A percentile compares a stretch with the other conserved stretches of the same genome.
These are phyloP conservation scores for Blastobasis adustella DNA, from an alignment of 2,888 invertebrate genomes.

Conservation along the genomic window DNA sequence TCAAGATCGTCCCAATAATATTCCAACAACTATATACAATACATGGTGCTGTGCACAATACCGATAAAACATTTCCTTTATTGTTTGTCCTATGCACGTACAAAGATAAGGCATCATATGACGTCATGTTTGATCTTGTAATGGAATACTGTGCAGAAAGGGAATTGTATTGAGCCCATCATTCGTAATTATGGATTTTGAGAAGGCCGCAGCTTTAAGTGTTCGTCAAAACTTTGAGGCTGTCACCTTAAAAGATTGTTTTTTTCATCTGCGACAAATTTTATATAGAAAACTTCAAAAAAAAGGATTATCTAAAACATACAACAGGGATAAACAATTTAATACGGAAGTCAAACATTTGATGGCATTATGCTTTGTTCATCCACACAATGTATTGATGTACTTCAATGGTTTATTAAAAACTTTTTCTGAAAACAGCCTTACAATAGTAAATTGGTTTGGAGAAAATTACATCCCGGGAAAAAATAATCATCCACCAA, in stretches of 20 bases:
- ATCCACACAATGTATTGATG: slow-evolving; percentile 4
- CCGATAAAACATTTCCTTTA: slow-evolving; percentile 9
- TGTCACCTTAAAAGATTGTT: slow-evolving; percentile 9
- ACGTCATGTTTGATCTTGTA: slow-evolving; percentile 7
- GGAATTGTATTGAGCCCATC: slow-evolving; percentile 1
- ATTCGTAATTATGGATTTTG: too few relatives aligned
- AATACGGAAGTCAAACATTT: slow-evolving; percentile 6
- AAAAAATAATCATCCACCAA: slow-evolving; percentile 3
- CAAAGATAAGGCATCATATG: slow-evolving; percentile 8
- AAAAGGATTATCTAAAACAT: slow-evolving; percentile 7
- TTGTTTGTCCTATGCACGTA: slow-evolving; percentile 5
- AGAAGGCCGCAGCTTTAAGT: too few relatives aligned
- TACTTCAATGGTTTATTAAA: slow-evolving; percentile 3
- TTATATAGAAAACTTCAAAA: slow-evolving; percentile 9
- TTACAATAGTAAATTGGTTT: slow-evolving; percentile 7
- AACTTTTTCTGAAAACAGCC: slow-evolving; percentile 4
- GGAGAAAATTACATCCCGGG: slow-evolving; percentile 4
- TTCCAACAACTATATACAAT: slow-evolving; percentile 10
- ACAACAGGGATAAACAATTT: slow-evolving; percentile 3
- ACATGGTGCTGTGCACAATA: slow-evolving; percentile 5
- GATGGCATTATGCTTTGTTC: slow-evolving; percentile 4
- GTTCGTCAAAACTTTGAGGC: slow-evolving; percentile 8
- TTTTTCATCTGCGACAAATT: slow-evolving; percentile 13
- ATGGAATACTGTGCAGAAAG: slow-evolving; percentile 7
- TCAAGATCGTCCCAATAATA: too few relatives aligned